Percentiles rank a stretch among this genome's conserved stretches.
These are phyloP conservation scores for Coreoperca whiteheadi DNA, from an alignment of 2,113 vertebrate genomes.

Conservation along the genomic window DNA sequence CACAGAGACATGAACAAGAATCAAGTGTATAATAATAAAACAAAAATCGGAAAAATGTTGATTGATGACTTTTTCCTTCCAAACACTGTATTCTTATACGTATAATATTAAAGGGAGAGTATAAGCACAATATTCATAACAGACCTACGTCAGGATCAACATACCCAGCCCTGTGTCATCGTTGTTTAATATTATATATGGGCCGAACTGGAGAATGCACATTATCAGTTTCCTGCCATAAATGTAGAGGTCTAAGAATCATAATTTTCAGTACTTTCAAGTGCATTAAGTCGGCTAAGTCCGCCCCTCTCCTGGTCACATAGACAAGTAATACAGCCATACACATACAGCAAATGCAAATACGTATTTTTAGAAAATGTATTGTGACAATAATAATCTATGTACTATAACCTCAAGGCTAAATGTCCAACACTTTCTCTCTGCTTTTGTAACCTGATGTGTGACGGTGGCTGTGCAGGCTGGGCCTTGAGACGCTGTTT, in stretches of 20 bases:
- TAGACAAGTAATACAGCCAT: background rate
- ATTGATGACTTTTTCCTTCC: background rate
- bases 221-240: background rate
- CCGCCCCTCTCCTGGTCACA: background rate
- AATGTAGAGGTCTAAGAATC: background rate
- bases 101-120: background rate
- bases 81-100: background rate
- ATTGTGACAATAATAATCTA: background rate
- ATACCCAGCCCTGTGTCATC: too few species aligned
- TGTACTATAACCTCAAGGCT: background rate
- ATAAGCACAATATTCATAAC: background rate
- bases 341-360: background rate
- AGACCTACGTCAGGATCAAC: background rate
- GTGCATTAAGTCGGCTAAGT: background rate
- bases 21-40: background rate
- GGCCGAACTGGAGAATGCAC: background rate
- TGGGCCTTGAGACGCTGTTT: constrained; percentile 11
- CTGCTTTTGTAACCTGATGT: constrained; percentile 9
- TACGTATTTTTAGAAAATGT: background rate
- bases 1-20: background rate
- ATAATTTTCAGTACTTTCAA: background rate
- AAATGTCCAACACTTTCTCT: background rate
- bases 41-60: background rate
- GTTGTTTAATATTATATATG: background rate
- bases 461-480: background rate